phyloP scores from a whole-genome alignment of 1,140 invertebrate genomes.

The Drosophila funebris region DNA sequence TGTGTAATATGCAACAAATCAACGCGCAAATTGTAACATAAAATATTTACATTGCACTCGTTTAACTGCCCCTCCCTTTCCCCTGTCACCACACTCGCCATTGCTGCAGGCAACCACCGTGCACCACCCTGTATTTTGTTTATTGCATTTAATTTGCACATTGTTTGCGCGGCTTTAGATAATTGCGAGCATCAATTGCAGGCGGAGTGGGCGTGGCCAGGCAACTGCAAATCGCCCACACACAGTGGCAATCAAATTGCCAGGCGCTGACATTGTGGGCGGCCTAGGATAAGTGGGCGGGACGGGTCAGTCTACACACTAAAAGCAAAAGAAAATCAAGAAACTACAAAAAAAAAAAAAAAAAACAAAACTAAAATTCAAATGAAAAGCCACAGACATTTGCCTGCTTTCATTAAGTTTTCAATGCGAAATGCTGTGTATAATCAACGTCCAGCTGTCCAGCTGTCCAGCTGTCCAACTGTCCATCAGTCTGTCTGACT shows the following conservation, averaged over 20 bases:
- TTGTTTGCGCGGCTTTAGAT: constrained; percentile 75
- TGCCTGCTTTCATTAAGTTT: constrained; percentile 74
- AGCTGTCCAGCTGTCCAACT: constrained; percentile 13
- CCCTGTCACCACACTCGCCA: too few relatives aligned
- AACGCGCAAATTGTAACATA: constrained; percentile 77
- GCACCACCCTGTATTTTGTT: constrained; percentile 47
- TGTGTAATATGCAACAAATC: constrained; percentile 77
- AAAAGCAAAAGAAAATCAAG: not conserved
- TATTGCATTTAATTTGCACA: constrained; percentile 79
- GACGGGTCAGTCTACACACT: constrained; percentile 34
- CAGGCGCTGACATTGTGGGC: constrained; percentile 52
- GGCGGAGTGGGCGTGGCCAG: constrained; percentile 15
- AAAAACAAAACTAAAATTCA: not conserved
- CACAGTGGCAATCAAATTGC: constrained; percentile 73
- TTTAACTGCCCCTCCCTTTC: not conserved
- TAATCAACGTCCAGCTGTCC: constrained; percentile 67
- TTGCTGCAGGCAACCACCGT: not conserved
- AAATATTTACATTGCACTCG: constrained; percentile 68
- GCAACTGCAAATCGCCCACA: constrained; percentile 43
- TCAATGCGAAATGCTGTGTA: constrained; percentile 58
- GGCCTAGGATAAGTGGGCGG: constrained; percentile 26
- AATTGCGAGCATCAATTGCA: constrained; percentile 77
- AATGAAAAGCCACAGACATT: constrained; percentile 58
- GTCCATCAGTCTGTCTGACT: constrained; percentile 21
- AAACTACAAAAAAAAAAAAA: not conserved